These are phyloP conservation scores for Heliconius eleuchia DNA, from an alignment of 1,140 invertebrate genomes.

Conservation along the genomic window DNA sequence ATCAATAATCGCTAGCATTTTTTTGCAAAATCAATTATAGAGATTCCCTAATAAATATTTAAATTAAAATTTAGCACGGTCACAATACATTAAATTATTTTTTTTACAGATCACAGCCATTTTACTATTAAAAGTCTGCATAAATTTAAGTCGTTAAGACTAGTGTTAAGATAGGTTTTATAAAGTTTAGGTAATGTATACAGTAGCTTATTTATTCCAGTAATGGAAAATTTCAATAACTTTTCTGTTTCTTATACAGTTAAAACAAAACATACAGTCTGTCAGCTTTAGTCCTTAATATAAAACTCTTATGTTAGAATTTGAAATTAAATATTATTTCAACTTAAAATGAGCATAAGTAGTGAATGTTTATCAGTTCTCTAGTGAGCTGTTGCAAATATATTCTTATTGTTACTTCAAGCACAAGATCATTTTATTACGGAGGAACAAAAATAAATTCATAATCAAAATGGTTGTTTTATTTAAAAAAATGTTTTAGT, in stretches of 20 bases:
- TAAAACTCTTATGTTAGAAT: background rate
- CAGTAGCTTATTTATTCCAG: background rate
- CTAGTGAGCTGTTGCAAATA: background rate
- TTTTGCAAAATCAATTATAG: background rate
- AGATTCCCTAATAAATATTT: background rate
- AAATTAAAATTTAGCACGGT: background rate
- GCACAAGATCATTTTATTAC: conserved; percentile 23
- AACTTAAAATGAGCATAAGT: background rate
- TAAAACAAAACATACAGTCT: background rate
- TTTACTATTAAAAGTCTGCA: background rate
- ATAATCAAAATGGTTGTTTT: background rate
- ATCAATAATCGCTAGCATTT: background rate
- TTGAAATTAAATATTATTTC: background rate
- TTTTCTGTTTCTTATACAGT: background rate
- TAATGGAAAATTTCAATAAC: background rate
- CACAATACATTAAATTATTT: background rate
- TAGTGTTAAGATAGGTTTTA: conserved; percentile 6
- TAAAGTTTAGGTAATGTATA: conserved; percentile 1
- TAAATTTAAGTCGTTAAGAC: background rate
- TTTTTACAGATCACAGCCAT: conserved; percentile 8
- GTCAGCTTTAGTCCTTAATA: background rate
- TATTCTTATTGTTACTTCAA: conserved; percentile 14
- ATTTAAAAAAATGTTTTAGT: background rate
- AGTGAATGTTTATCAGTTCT: background rate
- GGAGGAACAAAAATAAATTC: conserved; percentile 9